Base-by-base conservation (phyloP, 2,797 vertebrate species). In the Phoebastria nigripes region DNA sequence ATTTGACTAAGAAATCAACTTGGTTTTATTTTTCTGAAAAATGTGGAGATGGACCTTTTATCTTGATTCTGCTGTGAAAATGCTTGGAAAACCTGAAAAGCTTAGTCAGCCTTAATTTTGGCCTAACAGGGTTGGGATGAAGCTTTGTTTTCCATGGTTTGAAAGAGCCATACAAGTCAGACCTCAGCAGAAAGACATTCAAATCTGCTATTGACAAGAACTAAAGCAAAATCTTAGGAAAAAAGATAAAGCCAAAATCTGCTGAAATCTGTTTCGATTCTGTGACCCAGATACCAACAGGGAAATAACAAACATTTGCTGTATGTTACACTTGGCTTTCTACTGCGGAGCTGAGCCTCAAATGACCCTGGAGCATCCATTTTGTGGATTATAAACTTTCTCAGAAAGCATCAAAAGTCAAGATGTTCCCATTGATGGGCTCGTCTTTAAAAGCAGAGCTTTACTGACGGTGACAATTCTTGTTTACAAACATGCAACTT, bases 221-320 rank as follows among this genome's bases (percentile, higher is more conserved):
- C 5, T 5, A 82, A 84, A 91, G 66, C 41, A 94, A 85, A 90
- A 59, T 55, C 59, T 79, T 67, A 7, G 6, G 21, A 63, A 63
- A 67, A 51, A 49, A 61, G 19, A 62, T 15, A 91, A 86, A 81
- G 33, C 39, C 62, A 82, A 93, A 93, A 82, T 82, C 58, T 90
- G 42, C 76, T 61, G 42, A 93, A 94, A 87, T 54, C 49, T 79
- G 46, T 82, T 93, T 91, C 62, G 58, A 76, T 95, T 91, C 73
- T 72, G 54, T 94, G 91, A 94, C 86, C 93, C 77, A 94, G 90
- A 89, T 95, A 92, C 35, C 51, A 94, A 70, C 66, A 94, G 73
- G 47, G 71, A 79, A 94, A 82, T 72, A 92, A 90, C 33, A 78
- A 92, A 92, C 31, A 18, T 76, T 93, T 69, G 73, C 77, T 91